These are phyloP conservation scores for Cataglyphis hispanica DNA, from an alignment of 1,140 invertebrate species.

Conservation along the genomic window DNA sequence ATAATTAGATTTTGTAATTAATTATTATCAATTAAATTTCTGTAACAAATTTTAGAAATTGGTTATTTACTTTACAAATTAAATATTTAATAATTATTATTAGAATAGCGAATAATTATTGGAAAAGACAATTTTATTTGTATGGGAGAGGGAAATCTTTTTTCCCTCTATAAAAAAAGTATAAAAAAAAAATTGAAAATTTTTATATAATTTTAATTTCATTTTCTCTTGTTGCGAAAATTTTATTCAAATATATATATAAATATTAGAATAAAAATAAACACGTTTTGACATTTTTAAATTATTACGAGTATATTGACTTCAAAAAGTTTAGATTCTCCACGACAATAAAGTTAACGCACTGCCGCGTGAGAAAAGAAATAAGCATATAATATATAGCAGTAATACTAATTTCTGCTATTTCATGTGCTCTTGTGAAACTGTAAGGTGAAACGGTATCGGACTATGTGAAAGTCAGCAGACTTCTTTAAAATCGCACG, in stretches of 20 bases:
- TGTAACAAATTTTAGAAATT: background rate
- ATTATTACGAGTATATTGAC: constrained; percentile 12
- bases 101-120: background rate
- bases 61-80: background rate
- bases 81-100: background rate
- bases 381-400: constrained; percentile 8
- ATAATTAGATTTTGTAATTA: background rate
- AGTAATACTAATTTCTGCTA: constrained; percentile 38
- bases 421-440: constrained; percentile 63
- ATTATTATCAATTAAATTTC: background rate
- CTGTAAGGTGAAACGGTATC: constrained; percentile 62
- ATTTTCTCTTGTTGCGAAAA: background rate
- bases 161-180: too few relatives aligned
- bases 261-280: background rate
- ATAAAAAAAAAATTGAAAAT: background rate
- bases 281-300: background rate
- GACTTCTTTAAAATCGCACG: constrained; percentile 1
- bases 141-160: too few relatives aligned
- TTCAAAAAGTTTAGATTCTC: constrained; percentile 27
- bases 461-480: constrained; percentile 39
- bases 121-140: background rate
- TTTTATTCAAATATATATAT: background rate
- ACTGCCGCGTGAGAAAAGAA: constrained; percentile 34
- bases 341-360: constrained; percentile 41
- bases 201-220: background rate